Percentiles rank a stretch among this genome's conserved stretches.
Evolutionary conservation across 2,113 vertebrate genomes (phyloP).

Genomic region (Oriolus oriolus): DNA sequence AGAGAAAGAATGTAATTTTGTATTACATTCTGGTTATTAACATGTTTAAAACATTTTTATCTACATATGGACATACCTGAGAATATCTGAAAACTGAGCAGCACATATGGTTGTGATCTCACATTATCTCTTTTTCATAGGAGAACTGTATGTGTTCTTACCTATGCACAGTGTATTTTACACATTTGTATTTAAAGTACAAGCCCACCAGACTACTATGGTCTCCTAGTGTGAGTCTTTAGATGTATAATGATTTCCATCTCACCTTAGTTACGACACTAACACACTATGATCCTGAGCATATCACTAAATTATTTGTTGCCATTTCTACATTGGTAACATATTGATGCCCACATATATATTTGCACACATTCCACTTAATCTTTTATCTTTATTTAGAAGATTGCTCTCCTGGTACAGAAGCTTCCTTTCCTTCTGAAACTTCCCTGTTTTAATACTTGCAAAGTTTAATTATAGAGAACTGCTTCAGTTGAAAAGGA

Average conservation of each 20-base stretch:
- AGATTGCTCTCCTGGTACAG: not conserved
- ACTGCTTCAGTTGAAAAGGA: not conserved
- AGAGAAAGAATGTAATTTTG: not conserved
- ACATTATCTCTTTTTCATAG: not conserved
- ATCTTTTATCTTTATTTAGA: not conserved
- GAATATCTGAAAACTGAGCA: not conserved
- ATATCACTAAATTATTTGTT: not conserved
- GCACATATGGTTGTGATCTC: not conserved
- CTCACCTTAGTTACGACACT: not conserved
- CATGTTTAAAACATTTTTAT: not conserved
- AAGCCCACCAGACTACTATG: not conserved
- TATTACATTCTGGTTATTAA: not conserved
- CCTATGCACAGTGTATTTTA: not conserved
- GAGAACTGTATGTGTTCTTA: not conserved
- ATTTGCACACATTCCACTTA: not conserved
- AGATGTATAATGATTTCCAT: not conserved
- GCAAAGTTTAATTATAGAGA: not conserved
- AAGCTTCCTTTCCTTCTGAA: not conserved
- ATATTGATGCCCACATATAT: not conserved
- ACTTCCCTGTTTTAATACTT: not conserved
- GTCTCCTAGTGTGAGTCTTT: not conserved
- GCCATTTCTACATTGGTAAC: not conserved
- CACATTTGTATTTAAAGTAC: not conserved
- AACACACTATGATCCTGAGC: not conserved
- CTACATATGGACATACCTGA: not conserved